These are phyloP conservation scores for Flexamia atlantica DNA, from an alignment of 2,888 invertebrate genomes.

Conservation along the genomic window DNA sequence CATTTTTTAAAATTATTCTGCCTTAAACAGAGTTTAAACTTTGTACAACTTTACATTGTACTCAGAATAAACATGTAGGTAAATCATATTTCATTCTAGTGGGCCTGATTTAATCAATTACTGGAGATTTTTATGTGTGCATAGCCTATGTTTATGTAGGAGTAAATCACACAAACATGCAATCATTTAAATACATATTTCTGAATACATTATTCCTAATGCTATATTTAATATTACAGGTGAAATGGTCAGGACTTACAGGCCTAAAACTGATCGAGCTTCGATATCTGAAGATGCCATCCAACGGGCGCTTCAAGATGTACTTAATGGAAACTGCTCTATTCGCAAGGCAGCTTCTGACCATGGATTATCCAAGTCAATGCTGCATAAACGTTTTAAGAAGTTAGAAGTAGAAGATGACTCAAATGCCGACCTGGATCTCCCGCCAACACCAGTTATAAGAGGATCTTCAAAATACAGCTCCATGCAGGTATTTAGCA, in stretches of 20 bases:
- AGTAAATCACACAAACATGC: too few species aligned
- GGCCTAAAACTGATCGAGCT: neutral
- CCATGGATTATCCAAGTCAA: neutral
- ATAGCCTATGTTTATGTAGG: too few species aligned
- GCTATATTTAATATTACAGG: neutral
- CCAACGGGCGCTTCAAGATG: neutral
- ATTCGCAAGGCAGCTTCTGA: neutral
- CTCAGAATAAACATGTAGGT: too few species aligned
- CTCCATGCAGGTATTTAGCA: neutral
- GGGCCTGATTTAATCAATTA: too few species aligned
- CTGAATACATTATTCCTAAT: neutral
- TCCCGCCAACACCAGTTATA: conserved; percentile 2
- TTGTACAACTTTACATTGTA: too few species aligned
- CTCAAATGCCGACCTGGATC: neutral
- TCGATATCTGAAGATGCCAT: neutral
- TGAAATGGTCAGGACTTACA: neutral
- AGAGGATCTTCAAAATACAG: conserved; percentile 18
- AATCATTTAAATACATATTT: too few species aligned
- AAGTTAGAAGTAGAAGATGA: neutral
- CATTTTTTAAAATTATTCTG: too few species aligned
- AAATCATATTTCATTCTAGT: too few species aligned
- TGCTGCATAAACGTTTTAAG: neutral
- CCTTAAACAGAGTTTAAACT: too few species aligned
- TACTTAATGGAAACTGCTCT: neutral
- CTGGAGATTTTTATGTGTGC: too few species aligned